Evolutionary conservation across 2,113 vertebrate genomes (phyloP).

Genomic region (Spheniscus mendiculus): DNA sequence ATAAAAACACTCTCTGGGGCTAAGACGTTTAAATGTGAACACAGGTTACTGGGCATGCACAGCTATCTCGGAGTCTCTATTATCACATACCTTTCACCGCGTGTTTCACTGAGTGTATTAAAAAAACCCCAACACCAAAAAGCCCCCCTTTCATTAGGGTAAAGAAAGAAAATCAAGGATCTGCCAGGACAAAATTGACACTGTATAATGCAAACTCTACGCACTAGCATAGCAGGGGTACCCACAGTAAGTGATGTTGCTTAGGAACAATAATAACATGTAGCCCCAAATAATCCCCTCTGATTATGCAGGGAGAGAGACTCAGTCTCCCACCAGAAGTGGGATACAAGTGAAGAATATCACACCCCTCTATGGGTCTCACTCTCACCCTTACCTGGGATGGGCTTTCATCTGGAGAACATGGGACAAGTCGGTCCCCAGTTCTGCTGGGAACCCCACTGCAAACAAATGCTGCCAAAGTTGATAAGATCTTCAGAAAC

Average conservation of each 20-base stretch:
- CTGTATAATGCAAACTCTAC: background rate
- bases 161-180: conserved; percentile 36
- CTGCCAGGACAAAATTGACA: conserved; percentile 11
- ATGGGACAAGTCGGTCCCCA: background rate
- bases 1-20: background rate
- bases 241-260: conserved; percentile 11
- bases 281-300: background rate
- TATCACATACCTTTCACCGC: background rate
- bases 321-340: background rate
- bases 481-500: background rate
- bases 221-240: background rate
- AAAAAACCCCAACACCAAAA: background rate
- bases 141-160: background rate
- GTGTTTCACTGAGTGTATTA: background rate
- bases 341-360: background rate
- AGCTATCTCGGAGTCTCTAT: background rate
- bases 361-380: background rate
- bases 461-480: background rate
- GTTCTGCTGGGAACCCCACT: fast-evolving
- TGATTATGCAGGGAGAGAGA: background rate
- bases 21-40: conserved; percentile 37
- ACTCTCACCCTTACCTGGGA: background rate
- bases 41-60: background rate
- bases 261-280: conserved; percentile 23
- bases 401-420: background rate